These are phyloP conservation scores for Ophioninae sp. DNA, from an alignment of 2,888 invertebrate species.

Conservation along the genomic window DNA sequence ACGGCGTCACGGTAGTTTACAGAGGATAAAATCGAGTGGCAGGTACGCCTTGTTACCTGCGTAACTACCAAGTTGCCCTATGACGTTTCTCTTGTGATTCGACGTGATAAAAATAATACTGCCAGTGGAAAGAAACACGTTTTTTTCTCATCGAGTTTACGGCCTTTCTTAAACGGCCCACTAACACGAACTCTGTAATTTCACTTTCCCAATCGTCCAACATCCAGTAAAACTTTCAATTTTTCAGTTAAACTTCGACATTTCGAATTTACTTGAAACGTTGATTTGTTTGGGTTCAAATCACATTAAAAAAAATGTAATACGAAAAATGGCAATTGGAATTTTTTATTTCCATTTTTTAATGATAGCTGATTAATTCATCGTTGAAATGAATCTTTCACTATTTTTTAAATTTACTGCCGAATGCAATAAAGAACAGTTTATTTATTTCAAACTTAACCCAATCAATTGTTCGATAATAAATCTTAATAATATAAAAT, in stretches of 20 bases:
- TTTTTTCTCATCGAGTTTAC: neutral
- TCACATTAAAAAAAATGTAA: too few species aligned
- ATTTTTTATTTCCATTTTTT: too few species aligned
- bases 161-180: conserved; percentile 20
- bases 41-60: conserved; percentile 67
- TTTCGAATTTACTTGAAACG: neutral
- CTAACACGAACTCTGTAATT: conserved; percentile 30
- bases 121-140: conserved; percentile 16
- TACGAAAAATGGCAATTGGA: too few species aligned
- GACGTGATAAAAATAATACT: conserved; percentile 53
- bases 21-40: conserved; percentile 53
- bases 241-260: neutral
- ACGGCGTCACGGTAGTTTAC: neutral
- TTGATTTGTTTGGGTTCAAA: neutral
- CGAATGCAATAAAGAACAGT: too few species aligned
- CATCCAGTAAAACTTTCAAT: neutral
- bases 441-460: too few species aligned
- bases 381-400: too few species aligned
- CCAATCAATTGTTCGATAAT: too few species aligned
- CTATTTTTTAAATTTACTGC: too few species aligned
- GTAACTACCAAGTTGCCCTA: conserved; percentile 16
- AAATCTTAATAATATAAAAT: too few species aligned
- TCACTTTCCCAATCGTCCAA: conserved; percentile 6
- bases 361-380: too few species aligned
- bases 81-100: conserved; percentile 15